Conservation (phyloP, 2,797 vertebrate species). For the Falco berigora region DNA sequence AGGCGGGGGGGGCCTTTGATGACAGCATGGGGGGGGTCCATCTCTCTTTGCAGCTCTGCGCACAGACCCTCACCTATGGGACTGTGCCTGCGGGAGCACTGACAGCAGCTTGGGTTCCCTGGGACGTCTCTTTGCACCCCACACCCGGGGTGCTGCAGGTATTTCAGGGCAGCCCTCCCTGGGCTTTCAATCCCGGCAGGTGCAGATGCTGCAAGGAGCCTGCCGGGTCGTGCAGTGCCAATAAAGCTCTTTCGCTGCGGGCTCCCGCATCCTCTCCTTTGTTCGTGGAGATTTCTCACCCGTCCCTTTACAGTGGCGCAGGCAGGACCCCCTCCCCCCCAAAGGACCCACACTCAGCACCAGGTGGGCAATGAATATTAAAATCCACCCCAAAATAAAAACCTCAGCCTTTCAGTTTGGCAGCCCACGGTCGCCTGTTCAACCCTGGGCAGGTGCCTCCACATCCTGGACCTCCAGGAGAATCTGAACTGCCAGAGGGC, state of each 20-base stretch:
- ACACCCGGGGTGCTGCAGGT: not conserved
- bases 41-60: not conserved
- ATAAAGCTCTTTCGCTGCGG: slow-evolving; percentile 56
- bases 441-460: rapidly evolving
- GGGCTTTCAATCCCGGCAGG: not conserved
- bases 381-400: not conserved
- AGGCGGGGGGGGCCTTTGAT: not conserved
- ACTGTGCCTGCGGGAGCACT: not conserved
- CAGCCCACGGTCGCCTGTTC: not conserved
- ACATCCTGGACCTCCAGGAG: not conserved
- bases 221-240: not conserved
- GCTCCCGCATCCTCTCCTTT: slow-evolving; percentile 56
- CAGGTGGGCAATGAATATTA: not conserved
- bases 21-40: not conserved
- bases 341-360: not conserved
- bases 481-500: not conserved
- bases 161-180: not conserved
- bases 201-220: not conserved
- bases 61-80: not conserved
- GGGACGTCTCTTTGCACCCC: not conserved
- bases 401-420: not conserved
- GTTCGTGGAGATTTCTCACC: not conserved
- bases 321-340: not conserved
- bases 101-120: not conserved
- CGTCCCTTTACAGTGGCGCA: not conserved